Base-by-base conservation (phyloP, 2,797 vertebrate species). In the Periophthalmus magnuspinnatus region DNA sequence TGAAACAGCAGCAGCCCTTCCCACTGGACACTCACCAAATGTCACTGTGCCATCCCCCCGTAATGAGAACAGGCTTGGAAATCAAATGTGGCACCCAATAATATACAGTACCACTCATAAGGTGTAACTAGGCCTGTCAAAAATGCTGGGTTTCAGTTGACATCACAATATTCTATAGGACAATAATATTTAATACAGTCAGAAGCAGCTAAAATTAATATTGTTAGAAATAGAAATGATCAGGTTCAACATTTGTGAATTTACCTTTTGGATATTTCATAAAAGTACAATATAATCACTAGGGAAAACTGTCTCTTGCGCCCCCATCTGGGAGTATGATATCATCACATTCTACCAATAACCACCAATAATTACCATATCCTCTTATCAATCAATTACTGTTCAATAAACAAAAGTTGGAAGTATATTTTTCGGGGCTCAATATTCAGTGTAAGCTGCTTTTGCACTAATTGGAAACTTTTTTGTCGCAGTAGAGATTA, bases 1-100 rank as follows among this genome's bases (percentile, higher is more conserved):
- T 47, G n/a, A 38, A 61, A 22, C 59, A 38, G 34, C 60, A 45
- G n/a, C 45, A 65, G 19, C 28, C 50, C 63, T 33, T 50, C 22
- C 63, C 63, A 65, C 63, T 65, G 63, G 45, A 47, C 47, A 65
- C 24, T 50, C 45, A 50, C 63, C 47, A 65, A 65, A 65, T 65
- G 45, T 50, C 63, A 50, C 63, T 48, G 19, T 64, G 22, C 41
- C 45, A 32, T 48, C 22, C 24, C 22, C 17, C 16, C 9, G 2
- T 32, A 48, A 45, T 48, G 14, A 65, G 47, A 65, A 21, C 28
- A 50, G 24, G 28, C 14, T 14, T 50, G 41, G 45, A 64, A 48
- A 64, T 64, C 24, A 64, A 45, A 64, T 19, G 6, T 48, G 22
- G 22, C 22, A 32, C 16, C 45, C 38, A 65, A 65, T 65, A n/a